Base-by-base conservation (phyloP, 2,113 vertebrate species). In the Paramisgurnus dabryanus region DNA sequence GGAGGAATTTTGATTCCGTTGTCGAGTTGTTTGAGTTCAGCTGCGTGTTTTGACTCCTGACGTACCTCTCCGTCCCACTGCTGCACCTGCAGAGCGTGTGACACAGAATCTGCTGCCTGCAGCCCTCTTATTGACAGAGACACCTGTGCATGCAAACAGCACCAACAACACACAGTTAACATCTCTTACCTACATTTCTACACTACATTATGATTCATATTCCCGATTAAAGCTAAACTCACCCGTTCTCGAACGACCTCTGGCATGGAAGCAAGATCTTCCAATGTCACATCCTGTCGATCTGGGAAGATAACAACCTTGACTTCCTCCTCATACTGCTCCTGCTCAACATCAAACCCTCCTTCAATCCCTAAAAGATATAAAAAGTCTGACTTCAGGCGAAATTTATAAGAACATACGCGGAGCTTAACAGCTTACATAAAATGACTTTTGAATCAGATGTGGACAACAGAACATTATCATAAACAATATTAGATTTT, bases 1-100 rank as follows among this genome's bases (percentile, higher is more conserved):
- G 98, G 97, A 53, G 96, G 97, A 86, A 99, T 98, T 83, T 97
- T 97, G 84, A 96, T 77, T 10, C 95, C 96, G 0, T 95, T 98
- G 91, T 97, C 95, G 5, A 98, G 94, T 79, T 99, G 98, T 85
- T 97, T 96, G 69, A 99, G 94, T 53, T 93, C 94, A 83, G 93
- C 93, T 1, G 97, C 96, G 0, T 97, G 94, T 83, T 94, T 95
- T 9, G 98, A 99, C 85, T 98, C 95, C 85, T 96, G 96, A 2
- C 98, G 94, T 65, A 99, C 95, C 79, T 99, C 98, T 66, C 98
- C 98, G 8, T 99, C 98, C 98, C 98, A 99, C 39, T 98, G 96
- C 79, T 98, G 96, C 45, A 99, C 94, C 91, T 99, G 96, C 89
- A 98, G 93, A 82, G 95, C 89, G 55, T 96, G 95, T 68, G 97